phyloP scores from a whole-genome alignment of 2,113 vertebrate species.

The Ranitomeya imitator region DNA sequence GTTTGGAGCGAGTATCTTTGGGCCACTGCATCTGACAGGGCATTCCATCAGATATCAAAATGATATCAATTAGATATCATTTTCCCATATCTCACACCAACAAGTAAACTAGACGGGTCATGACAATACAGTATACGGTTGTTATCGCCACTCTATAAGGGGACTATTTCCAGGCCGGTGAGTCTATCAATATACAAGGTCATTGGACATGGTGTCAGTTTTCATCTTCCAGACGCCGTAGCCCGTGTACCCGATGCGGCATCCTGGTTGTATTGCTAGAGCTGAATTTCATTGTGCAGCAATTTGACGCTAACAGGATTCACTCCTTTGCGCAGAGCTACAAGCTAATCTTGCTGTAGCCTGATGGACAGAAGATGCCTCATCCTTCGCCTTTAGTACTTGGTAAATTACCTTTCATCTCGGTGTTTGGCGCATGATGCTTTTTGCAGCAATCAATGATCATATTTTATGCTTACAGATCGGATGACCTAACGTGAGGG shows the following conservation, averaged over 20 bases:
- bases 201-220: conserved; percentile 33
- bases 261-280: conserved; percentile 30
- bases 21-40: no score
- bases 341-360: conserved; percentile 49
- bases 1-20: no score
- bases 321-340: conserved; percentile 19
- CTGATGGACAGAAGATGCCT: neutral
- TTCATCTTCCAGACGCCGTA: conserved; percentile 28
- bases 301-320: conserved; percentile 59
- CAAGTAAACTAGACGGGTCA: neutral
- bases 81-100: no score
- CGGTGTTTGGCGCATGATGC: neutral
- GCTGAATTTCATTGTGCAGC: conserved; percentile 48
- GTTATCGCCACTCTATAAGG: neutral
- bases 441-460: neutral
- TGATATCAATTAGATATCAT: no score
- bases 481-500: neutral
- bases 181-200: conserved; percentile 22
- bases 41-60: no score
- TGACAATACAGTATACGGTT: neutral
- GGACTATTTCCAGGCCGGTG: neutral
- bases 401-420: conserved; percentile 7
- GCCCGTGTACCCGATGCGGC: neutral
- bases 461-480: neutral
- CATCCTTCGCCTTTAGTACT: neutral